A percentile compares a stretch with the other conserved stretches of the same genome.
These are phyloP conservation scores for Dromococcyx pavoninus DNA, from an alignment of 2,797 vertebrate genomes.

Conservation along the genomic window DNA sequence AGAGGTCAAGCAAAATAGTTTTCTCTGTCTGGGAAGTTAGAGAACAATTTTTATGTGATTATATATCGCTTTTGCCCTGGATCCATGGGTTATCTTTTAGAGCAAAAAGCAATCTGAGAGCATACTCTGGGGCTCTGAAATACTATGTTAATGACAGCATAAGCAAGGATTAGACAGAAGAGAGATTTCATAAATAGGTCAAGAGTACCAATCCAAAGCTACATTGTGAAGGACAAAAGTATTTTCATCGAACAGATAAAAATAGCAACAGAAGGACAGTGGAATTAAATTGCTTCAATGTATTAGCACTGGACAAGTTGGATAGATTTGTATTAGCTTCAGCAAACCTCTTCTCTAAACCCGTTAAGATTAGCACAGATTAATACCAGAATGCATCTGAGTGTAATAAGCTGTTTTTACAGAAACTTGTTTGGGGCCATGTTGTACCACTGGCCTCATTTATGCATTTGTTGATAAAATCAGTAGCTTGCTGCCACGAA, in stretches of 20 bases:
- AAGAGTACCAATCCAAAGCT: background rate
- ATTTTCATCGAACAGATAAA: background rate
- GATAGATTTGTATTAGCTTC: background rate
- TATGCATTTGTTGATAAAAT: background rate
- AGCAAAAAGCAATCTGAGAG: background rate
- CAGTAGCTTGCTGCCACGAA: background rate
- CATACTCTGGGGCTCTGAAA: background rate
- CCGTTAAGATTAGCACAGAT: background rate
- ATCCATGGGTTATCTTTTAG: background rate
- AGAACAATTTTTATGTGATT: background rate
- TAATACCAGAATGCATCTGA: background rate
- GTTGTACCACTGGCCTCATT: accelerated
- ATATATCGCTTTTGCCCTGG: background rate
- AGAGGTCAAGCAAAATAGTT: background rate
- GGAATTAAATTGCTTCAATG: background rate
- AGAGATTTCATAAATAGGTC: background rate
- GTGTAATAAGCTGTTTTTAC: background rate
- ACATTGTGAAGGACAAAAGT: background rate
- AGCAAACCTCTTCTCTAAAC: background rate
- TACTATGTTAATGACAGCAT: background rate
- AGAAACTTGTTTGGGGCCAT: background rate
- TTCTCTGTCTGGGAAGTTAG: background rate
- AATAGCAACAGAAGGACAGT: background rate
- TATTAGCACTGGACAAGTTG: background rate
- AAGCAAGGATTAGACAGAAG: background rate